Conservation (phyloP, 2,113 vertebrate genomes). For the Phaethon lepturus region DNA sequence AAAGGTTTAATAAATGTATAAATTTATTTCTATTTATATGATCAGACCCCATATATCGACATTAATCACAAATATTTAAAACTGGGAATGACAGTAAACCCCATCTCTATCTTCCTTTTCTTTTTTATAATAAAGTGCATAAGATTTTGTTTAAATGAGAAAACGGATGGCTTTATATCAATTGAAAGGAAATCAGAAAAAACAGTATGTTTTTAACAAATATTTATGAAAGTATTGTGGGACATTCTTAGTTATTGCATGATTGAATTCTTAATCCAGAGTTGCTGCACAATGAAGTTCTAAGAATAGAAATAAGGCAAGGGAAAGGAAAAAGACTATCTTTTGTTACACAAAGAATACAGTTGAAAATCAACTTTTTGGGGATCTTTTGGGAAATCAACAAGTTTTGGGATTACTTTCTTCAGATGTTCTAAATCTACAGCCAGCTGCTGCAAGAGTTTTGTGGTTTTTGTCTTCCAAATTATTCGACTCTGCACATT, state of each 20-base stretch:
- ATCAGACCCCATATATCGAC: neutral
- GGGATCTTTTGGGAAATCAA: neutral
- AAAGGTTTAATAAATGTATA: neutral
- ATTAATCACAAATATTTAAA: neutral
- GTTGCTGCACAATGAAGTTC: neutral
- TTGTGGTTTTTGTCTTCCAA: neutral
- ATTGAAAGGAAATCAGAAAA: neutral
- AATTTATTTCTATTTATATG: neutral
- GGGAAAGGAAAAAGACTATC: neutral
- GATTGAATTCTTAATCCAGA: neutral
- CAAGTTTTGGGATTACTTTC: neutral
- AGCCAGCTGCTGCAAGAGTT: neutral
- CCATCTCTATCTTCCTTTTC: neutral
- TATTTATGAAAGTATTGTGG: neutral
- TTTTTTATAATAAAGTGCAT: neutral
- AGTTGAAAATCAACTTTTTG: neutral
- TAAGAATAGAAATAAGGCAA: neutral
- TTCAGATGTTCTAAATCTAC: neutral
- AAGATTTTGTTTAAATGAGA: neutral
- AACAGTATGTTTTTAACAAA: neutral
- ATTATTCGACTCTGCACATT: neutral
- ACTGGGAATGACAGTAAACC: neutral
- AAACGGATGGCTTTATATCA: neutral
- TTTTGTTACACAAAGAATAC: neutral
- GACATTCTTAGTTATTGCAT: neutral